Evolutionary conservation across 2,797 vertebrate genomes (phyloP).

Genomic region (Chelidonichthys spinosus): DNA sequence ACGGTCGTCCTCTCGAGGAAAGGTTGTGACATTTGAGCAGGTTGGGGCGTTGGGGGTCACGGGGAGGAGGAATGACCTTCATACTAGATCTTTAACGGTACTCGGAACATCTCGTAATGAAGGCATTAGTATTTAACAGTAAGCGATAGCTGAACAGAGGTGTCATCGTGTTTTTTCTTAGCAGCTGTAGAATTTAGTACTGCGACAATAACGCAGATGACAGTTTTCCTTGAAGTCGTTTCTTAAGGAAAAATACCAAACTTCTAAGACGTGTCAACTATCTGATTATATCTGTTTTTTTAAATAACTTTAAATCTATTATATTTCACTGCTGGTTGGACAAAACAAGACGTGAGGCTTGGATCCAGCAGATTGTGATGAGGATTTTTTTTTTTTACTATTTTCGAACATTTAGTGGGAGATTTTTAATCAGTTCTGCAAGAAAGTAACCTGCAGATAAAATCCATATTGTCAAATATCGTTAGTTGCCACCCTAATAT

Average conservation of each 20-base stretch:
- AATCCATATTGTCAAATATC: not conserved
- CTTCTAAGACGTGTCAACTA: not conserved
- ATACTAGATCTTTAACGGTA: slow-evolving; percentile 5
- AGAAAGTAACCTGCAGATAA: not conserved
- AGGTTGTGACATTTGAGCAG: slow-evolving; percentile 24
- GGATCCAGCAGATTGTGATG: not conserved
- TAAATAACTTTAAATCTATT: not conserved
- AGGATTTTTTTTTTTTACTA: not conserved
- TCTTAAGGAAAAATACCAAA: not conserved
- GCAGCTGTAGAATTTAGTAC: not conserved
- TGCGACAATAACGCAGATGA: not conserved
- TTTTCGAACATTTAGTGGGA: not conserved
- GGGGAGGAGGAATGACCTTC: slow-evolving; percentile 22
- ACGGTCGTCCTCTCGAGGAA: slow-evolving; percentile 10
- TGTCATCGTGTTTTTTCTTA: slow-evolving; percentile 2
- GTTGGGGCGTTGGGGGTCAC: not conserved
- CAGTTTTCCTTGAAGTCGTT: not conserved
- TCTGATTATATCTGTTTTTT: not conserved
- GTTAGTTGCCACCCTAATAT: not conserved
- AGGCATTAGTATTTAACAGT: slow-evolving; percentile 9
- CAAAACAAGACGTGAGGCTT: not conserved
- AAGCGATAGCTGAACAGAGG: slow-evolving; percentile 5
- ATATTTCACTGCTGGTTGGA: not conserved
- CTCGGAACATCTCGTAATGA: slow-evolving; percentile 16
- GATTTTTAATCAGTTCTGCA: no score